A percentile compares a stretch with the other conserved stretches of the same genome.
Conservation (phyloP, 2,888 invertebrate species). For the Thymelicus acteon region DNA sequence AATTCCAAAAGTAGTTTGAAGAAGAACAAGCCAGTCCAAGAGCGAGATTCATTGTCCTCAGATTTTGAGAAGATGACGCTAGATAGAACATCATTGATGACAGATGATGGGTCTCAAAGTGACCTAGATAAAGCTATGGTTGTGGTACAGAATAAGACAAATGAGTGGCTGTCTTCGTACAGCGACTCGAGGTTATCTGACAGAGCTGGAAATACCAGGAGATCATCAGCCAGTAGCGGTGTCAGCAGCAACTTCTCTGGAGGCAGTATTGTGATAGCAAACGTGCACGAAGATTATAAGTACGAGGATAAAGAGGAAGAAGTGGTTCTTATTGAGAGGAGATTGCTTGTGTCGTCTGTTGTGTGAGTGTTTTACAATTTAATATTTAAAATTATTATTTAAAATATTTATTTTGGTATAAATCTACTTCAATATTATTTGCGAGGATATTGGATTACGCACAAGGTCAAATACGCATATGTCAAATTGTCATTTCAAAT, state of each 20-base stretch:
- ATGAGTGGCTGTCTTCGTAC: conserved; percentile 67
- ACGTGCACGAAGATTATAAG: conserved; percentile 89
- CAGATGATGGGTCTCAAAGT: conserved; percentile 52
- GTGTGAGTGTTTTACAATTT: conserved; percentile 71
- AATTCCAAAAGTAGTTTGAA: conserved; percentile 67
- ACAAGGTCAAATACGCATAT: no score
- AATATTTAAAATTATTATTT: no score
- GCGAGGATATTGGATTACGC: no score
- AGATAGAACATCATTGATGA: conserved; percentile 48
- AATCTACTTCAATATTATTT: no score
- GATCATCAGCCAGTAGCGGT: conserved; percentile 77
- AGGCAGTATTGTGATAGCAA: conserved; percentile 79
- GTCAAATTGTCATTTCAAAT: no score
- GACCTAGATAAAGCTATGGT: conserved; percentile 68
- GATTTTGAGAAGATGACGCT: conserved; percentile 44
- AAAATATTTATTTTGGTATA: background rate
- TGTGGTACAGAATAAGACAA: conserved; percentile 71
- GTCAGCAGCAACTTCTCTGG: conserved; percentile 73
- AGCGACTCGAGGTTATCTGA: conserved; percentile 49
- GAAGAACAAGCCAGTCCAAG: conserved; percentile 46
- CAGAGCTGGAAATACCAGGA: conserved; percentile 65
- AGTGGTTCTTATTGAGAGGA: conserved; percentile 88
- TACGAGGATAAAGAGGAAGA: conserved; percentile 90
- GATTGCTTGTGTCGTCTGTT: conserved; percentile 80
- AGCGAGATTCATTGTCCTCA: conserved; percentile 37